Percentiles rank a stretch among this genome's conserved stretches.
Evolutionary conservation across 2,888 invertebrate genomes (phyloP).

Genomic region (Autographa pulchrina): DNA sequence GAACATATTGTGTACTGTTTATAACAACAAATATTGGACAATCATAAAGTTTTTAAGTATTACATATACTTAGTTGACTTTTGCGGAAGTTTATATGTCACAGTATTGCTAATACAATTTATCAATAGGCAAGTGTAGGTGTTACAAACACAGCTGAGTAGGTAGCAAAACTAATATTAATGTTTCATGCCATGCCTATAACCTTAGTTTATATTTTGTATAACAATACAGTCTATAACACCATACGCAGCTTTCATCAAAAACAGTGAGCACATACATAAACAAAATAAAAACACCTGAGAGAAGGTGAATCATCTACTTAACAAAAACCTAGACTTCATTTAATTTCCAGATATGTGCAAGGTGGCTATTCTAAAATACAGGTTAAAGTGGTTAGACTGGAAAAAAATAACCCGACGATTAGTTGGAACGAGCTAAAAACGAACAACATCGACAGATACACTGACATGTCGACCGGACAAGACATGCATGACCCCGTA

Average conservation of each 20-base stretch:
- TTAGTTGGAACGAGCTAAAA: conserved; percentile 57
- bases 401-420: conserved; percentile 54
- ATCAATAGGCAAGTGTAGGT: conserved; percentile 39
- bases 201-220: not conserved
- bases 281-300: conserved; percentile 43
- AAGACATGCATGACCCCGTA: conserved; percentile 58
- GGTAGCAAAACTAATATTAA: conserved; percentile 21
- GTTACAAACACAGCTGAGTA: conserved; percentile 26
- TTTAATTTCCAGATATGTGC: conserved; percentile 10
- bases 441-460: conserved; percentile 50
- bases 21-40: not conserved
- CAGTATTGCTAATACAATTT: conserved; percentile 8
- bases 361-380: conserved; percentile 45
- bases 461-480: conserved; percentile 66
- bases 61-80: not conserved
- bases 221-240: not conserved
- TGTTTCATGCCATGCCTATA: not conserved
- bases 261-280: conserved; percentile 11
- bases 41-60: no score
- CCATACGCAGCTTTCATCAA: not conserved
- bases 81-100: not conserved
- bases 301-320: conserved; percentile 47
- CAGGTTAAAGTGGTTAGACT: conserved; percentile 60
- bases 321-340: conserved; percentile 30
- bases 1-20: not conserved